Evolutionary conservation across 2,113 vertebrate species (phyloP).

Genomic region (Cyanoramphus novaezelandiae): DNA sequence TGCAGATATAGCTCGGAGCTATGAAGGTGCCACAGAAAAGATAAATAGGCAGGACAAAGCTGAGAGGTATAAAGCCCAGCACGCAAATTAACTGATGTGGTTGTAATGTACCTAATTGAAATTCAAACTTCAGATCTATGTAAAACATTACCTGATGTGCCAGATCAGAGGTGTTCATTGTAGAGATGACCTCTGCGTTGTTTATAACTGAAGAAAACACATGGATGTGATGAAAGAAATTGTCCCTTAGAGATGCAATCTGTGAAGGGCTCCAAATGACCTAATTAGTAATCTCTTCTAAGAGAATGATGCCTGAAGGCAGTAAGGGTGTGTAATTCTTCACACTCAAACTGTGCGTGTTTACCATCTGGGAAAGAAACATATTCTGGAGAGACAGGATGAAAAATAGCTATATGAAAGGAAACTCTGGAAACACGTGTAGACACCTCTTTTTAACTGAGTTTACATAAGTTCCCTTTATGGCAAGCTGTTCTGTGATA

Average conservation of each 20-base stretch:
- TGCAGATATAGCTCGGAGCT: neutral
- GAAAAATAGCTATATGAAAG: neutral
- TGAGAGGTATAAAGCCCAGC: neutral
- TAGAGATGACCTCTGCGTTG: neutral
- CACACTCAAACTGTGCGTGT: neutral
- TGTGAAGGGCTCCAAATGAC: conserved; percentile 16
- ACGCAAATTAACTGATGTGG: neutral
- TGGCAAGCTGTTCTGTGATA: neutral
- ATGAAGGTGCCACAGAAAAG: neutral
- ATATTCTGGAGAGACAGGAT: neutral
- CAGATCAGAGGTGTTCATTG: conserved; percentile 24
- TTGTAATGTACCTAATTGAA: conserved; percentile 10
- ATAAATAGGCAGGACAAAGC: neutral
- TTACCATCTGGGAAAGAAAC: neutral
- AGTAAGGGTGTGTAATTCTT: neutral
- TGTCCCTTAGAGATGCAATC: neutral
- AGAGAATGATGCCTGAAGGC: neutral
- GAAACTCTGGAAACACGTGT: neutral
- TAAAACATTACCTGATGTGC: neutral
- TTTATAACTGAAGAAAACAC: neutral
- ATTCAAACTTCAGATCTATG: neutral
- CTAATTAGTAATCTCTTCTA: conserved; percentile 30
- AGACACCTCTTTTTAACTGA: neutral
- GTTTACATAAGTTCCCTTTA: neutral
- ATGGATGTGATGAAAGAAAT: neutral